Evolutionary conservation across 2,113 vertebrate genomes (phyloP).

Genomic region (Ciconia maguari): DNA sequence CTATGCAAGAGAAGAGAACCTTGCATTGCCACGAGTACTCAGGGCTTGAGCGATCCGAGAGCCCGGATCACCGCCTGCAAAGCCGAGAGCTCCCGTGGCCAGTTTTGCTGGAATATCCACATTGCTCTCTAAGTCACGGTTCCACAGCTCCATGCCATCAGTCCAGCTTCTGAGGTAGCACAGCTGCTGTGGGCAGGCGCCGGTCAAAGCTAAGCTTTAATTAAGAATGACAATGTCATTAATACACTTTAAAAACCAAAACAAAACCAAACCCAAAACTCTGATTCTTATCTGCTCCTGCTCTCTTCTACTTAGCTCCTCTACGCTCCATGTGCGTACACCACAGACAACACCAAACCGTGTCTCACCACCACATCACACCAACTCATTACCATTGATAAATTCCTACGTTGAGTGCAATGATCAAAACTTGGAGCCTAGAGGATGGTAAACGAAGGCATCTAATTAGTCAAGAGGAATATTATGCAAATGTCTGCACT

Average conservation of each 20-base stretch:
- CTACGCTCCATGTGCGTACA: fast-evolving
- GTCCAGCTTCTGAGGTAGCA: not conserved
- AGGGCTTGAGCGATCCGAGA: fast-evolving
- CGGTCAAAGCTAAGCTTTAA: not conserved
- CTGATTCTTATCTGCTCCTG: not conserved
- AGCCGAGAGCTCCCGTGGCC: not conserved
- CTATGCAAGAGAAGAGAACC: not conserved
- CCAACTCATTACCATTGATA: not conserved
- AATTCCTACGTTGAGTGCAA: not conserved
- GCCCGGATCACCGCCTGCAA: fast-evolving
- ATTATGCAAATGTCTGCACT: not conserved
- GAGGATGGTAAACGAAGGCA: not conserved
- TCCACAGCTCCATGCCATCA: fast-evolving
- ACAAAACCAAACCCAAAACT: not conserved
- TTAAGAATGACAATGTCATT: not conserved
- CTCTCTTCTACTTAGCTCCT: not conserved
- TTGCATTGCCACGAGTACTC: fast-evolving
- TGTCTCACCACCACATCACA: not conserved
- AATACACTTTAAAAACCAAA: not conserved
- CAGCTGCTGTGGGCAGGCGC: not conserved
- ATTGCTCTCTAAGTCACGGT: not conserved
- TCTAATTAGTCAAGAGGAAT: not conserved
- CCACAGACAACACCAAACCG: not conserved
- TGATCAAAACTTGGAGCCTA: not conserved
- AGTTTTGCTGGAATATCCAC: not conserved